Conservation (phyloP, 2,888 invertebrate genomes). For the Phymatocera aterrima region DNA sequence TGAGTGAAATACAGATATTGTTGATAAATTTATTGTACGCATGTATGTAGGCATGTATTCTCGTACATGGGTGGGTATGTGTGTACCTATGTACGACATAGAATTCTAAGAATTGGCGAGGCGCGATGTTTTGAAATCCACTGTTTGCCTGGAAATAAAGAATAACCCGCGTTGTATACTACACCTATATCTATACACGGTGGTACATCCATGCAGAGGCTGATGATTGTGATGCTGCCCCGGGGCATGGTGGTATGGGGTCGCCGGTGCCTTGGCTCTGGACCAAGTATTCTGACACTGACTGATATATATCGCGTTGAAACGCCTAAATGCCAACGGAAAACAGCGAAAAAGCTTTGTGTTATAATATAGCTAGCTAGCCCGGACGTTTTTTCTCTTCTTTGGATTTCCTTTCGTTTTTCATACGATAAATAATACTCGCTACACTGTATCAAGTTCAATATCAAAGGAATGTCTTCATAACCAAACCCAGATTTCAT, state of each 20-base stretch:
- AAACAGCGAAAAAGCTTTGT: conserved; percentile 18
- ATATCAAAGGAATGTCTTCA: conserved; percentile 16
- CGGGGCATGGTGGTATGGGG: neutral
- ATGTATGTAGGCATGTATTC: too few relatives aligned
- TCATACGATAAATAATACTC: conserved; percentile 2
- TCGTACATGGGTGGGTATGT: too few relatives aligned
- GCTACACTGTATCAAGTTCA: conserved; percentile 10
- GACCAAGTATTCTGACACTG: conserved; percentile 46
- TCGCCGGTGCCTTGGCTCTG: conserved; percentile 40
- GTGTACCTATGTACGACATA: neutral
- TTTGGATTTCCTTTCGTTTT: neutral
- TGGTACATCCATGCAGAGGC: conserved; percentile 12
- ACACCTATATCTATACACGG: neutral
- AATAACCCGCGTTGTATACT: too few relatives aligned
- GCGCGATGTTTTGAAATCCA: conserved; percentile 5
- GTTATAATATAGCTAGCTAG: conserved; percentile 11
- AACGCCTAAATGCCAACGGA: conserved; percentile 44
- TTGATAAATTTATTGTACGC: too few relatives aligned
- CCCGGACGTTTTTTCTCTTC: neutral
- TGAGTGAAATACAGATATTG: too few relatives aligned
- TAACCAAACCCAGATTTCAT: neutral
- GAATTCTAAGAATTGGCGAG: conserved; percentile 27
- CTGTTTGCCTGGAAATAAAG: conserved; percentile 37
- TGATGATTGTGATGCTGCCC: neutral
- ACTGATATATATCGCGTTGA: conserved; percentile 46